phyloP scores from a whole-genome alignment of 2,113 vertebrate genomes.

The Thamnaconus septentrionalis region DNA sequence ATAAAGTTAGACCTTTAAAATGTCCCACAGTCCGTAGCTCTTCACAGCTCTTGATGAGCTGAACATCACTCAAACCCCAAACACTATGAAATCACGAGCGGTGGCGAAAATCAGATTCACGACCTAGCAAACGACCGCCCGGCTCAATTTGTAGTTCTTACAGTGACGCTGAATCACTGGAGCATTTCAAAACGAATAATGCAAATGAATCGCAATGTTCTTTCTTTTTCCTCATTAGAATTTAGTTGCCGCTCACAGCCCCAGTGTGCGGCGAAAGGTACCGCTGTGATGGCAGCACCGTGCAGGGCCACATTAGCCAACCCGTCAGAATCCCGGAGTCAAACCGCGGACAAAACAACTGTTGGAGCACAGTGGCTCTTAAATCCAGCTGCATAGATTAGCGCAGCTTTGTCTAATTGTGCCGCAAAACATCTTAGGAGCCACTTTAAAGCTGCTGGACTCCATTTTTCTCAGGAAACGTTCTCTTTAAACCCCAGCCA shows the following conservation, averaged over 20 bases:
- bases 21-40: constrained; percentile 24
- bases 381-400: constrained; percentile 70
- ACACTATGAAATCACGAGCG: constrained; percentile 61
- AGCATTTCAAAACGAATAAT: constrained; percentile 17
- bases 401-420: constrained; percentile 74
- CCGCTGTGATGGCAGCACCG: constrained; percentile 32
- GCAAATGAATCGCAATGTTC: constrained; percentile 44
- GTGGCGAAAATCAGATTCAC: constrained; percentile 63
- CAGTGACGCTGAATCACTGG: constrained; percentile 35
- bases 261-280: constrained; percentile 17
- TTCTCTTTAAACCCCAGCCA: constrained; percentile 58
- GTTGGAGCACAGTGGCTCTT: constrained; percentile 54
- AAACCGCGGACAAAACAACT: constrained; percentile 32
- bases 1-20: constrained; percentile 36
- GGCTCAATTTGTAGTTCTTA: constrained; percentile 66
- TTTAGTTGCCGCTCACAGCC: constrained; percentile 15
- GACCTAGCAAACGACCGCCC: constrained; percentile 35
- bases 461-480: constrained; percentile 36
- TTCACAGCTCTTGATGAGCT: constrained; percentile 33
- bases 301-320: constrained; percentile 52
- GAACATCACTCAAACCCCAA: constrained; percentile 51
- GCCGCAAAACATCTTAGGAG: constrained; percentile 49
- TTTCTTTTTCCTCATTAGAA: constrained; percentile 26
- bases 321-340: constrained; percentile 50
- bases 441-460: constrained; percentile 40